A percentile compares a stretch with the other conserved stretches of the same genome.
Conservation (phyloP, 2,113 vertebrate genomes). For the Notarius lentiginosus region DNA sequence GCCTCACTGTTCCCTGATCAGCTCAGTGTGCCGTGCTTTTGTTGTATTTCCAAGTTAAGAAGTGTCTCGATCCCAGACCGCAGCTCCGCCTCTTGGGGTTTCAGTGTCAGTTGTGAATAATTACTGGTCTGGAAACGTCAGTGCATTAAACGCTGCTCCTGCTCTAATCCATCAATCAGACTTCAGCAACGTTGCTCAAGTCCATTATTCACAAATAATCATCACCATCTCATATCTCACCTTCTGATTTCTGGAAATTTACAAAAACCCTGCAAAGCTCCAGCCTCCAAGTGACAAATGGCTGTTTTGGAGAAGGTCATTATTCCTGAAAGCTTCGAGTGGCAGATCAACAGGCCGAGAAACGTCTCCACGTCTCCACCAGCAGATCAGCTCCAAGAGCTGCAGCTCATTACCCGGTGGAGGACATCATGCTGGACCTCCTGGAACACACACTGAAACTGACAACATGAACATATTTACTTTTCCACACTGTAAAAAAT, state of each 20-base stretch:
- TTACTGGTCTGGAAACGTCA: not conserved
- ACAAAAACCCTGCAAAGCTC: not conserved
- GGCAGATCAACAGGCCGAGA: not conserved
- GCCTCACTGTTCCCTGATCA: not conserved
- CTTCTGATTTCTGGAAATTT: not conserved
- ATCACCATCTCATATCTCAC: not conserved
- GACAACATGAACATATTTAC: not conserved
- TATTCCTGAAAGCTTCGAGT: not conserved
- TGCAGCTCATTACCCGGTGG: not conserved
- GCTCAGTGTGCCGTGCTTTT: not conserved
- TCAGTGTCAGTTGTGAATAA: not conserved
- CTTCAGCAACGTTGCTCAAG: not conserved
- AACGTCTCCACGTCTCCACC: not conserved
- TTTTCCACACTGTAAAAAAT: too few relatives aligned
- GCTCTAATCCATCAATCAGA: not conserved
- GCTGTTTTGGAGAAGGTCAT: not conserved
- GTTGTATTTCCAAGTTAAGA: not conserved
- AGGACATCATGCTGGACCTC: not conserved
- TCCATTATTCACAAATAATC: slow-evolving; percentile 2
- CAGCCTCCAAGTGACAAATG: not conserved
- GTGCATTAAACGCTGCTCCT: not conserved
- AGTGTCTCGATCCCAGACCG: not conserved
- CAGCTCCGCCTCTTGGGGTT: not conserved
- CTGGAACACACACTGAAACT: not conserved
- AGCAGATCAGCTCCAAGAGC: not conserved